Base-by-base conservation (phyloP, 2,797 vertebrate genomes). In the Pseudochirops cupreus region DNA sequence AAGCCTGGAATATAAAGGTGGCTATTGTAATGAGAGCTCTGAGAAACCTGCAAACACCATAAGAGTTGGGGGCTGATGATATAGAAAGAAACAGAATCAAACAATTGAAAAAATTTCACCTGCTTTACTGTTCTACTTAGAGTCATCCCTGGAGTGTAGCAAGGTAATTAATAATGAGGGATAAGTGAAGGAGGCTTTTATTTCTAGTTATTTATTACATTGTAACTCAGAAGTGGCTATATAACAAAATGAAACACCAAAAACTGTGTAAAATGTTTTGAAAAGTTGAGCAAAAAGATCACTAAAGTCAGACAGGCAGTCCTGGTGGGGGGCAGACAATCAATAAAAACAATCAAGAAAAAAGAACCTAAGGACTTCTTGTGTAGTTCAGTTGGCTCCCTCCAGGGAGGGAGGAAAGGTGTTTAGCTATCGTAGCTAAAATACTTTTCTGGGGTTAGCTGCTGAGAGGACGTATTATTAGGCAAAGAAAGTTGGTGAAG, bases 401-500 rank as follows among this genome's bases (percentile, higher is more conserved):
- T 31, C 67, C 67, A 93, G 94, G 56, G 92, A 0, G 33, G 59
- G 87, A 92, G 93, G 82, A 92, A 94, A 94, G 54, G 18, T 62
- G 92, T 89, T n/a, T 31, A 87, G 21, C n/a, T 92, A 33, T 95
- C 91, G 91, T 94, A 89, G 18, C 91, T 3, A 4, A 55, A 95
- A 67, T 97, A 93, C 3, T 89, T 91, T 95, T 94, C 92, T 93
- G 82, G 87, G 21, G n/a, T 95, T 94, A 56, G 92, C 26, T 52
- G 26, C 52, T 67, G 91, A 97, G 93, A 92, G 92, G 33, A 94
- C 94, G 95, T 93, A 97, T 74, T 62, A 93, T 93, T 93, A 94
- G 82, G 94, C 96, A 91, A 21, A 96, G 96, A 96, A 97, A 97
- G 96, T 90, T 96, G 95, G 55, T 91, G 50, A 90, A 95, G 52